Base-by-base conservation (phyloP, 2,113 vertebrate species). In the Ceyx cyanopectus region DNA sequence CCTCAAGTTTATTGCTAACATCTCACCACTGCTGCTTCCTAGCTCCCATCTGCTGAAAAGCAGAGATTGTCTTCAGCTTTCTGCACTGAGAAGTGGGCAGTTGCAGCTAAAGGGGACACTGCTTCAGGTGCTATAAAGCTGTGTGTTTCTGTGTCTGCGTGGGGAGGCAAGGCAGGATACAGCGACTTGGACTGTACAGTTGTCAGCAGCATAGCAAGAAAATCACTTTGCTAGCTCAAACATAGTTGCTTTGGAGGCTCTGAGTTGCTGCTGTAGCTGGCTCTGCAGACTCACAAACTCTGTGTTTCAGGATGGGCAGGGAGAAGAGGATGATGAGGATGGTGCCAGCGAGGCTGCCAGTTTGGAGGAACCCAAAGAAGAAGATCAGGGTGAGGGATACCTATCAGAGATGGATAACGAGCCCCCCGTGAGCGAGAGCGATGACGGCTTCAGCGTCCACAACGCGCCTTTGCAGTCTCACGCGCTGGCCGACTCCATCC, bases 391-490 rank as follows among this genome's bases (percentile, higher is more conserved):
- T 87, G 99, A 99, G 88, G 98, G 98, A 9, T 99, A 99, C 91
- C 98, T 99, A 51, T 99, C 99, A 1, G 99, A 98, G 97, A 98
- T 98, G 96, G 98, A 99, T 94, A 99, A 99, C 14, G 99, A 99
- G 85, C 98, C 98, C 10, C 99, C 99, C 1, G 99, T 99, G 93
- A 99, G 99, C 11, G 99, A 99, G 97, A 99, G 99, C 26, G 99
- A 99, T 65, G 99, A 99, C 58, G 99, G 99, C 57, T 99, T 99
- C 90, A 99, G 99, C 65, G 98, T 99, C 32, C 98, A 99, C 83
- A 99, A 99, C 16, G 99, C 99, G 21, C 98, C 98, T 5, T 85
- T 99, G 72, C 99, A 99, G 90, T 99, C 99, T 48, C 99, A 99
- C 97, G 96, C 98, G 1, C 97, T 99, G 4, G 99, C 99, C 0